A percentile compares a stretch with the other conserved stretches of the same genome.
These are phyloP conservation scores for Belonocnema kinseyi DNA, from an alignment of 1,140 invertebrate genomes.

Conservation along the genomic window DNA sequence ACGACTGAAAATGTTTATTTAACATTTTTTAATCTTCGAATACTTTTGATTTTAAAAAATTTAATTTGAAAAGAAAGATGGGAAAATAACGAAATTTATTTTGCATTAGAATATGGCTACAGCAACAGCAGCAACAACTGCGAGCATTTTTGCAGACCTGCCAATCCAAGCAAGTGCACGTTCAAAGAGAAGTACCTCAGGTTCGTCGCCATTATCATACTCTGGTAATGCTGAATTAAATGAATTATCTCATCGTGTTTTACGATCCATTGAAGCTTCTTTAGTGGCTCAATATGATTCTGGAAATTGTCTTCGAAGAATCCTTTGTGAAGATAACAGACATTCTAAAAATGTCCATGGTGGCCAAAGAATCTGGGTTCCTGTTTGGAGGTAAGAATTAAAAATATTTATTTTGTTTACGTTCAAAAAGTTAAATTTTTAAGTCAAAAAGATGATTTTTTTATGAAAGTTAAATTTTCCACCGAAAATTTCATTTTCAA, in stretches of 20 bases:
- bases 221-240: slow-evolving; percentile 71
- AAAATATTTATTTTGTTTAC: neutral
- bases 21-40: too few species aligned
- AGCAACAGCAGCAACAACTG: slow-evolving; percentile 39
- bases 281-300: slow-evolving; percentile 71
- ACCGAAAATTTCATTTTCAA: too few species aligned
- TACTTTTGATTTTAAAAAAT: too few species aligned
- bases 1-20: too few species aligned
- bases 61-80: too few species aligned
- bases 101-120: slow-evolving; percentile 50
- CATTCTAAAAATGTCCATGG: slow-evolving; percentile 75
- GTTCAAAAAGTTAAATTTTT: too few species aligned
- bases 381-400: slow-evolving; percentile 81
- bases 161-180: slow-evolving; percentile 43
- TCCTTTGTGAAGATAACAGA: slow-evolving; percentile 80
- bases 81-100: neutral
- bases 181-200: slow-evolving; percentile 53
- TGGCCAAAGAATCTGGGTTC: slow-evolving; percentile 79
- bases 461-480: too few species aligned
- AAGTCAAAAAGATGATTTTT: too few species aligned
- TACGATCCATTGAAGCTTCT: slow-evolving; percentile 77
- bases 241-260: slow-evolving; percentile 76
- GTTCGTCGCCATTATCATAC: slow-evolving; percentile 52
- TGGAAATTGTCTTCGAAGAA: slow-evolving; percentile 78
- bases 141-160: slow-evolving; percentile 19